A percentile compares a stretch with the other conserved stretches of the same genome.
phyloP scores from a whole-genome alignment of 2,113 vertebrate genomes.

The Setophaga kirtlandii region DNA sequence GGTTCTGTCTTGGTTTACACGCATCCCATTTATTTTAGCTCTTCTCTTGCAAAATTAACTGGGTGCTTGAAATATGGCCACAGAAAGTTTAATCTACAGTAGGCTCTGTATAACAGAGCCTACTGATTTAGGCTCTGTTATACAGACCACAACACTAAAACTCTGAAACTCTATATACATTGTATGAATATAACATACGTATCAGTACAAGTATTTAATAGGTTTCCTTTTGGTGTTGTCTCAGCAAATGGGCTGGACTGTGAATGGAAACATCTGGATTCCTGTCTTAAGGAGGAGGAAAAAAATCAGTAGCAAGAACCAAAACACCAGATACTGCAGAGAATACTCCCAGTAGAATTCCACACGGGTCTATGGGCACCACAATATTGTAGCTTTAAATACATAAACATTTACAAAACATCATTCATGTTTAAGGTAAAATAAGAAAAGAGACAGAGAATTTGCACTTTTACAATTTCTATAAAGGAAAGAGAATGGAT shows the following conservation, averaged over 20 bases:
- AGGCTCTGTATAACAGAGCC: background rate
- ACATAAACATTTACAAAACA: background rate
- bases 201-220: background rate
- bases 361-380: background rate
- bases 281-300: background rate
- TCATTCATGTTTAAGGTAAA: background rate
- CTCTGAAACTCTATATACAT: background rate
- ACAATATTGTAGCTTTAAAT: background rate
- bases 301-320: background rate
- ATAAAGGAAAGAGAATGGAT: background rate
- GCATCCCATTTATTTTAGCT: background rate
- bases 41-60: background rate
- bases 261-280: background rate
- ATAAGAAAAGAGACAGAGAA: background rate
- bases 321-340: background rate
- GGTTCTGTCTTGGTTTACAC: background rate
- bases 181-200: background rate
- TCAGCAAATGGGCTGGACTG: background rate
- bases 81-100: background rate
- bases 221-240: background rate
- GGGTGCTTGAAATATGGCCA: background rate
- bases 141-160: background rate
- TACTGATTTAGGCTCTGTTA: background rate
- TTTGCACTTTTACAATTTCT: background rate
- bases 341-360: background rate